Base-by-base conservation (phyloP, 2,113 vertebrate genomes). In the Ictalurus punctatus region DNA sequence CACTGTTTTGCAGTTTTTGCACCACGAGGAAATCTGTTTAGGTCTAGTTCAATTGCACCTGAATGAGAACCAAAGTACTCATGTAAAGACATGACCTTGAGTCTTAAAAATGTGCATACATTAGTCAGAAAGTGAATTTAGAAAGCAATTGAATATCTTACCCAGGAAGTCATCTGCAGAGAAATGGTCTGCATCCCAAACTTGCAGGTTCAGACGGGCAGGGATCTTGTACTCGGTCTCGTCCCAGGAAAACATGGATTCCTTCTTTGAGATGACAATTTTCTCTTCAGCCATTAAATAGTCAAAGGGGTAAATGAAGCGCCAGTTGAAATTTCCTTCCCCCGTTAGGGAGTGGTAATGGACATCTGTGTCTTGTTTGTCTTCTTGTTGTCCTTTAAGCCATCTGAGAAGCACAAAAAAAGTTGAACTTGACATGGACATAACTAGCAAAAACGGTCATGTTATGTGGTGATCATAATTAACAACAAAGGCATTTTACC, bases 221-320 rank as follows among this genome's bases (percentile, higher is more conserved):
- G 98, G 98, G 91, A 99, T 99, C 94, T 99, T 99, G 93, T 99
- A 99, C 87, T 99, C 98, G 0, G 98, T 99, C 93, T 99, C 98
- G 0, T 99, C 98, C 98, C 98, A 99, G 90, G 98, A 99, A 94
- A 99, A 99, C 98, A 99, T 98, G 88, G 98, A 99, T 93, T 99
- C 98, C 87, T 99, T 99, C 95, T 98, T 99, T 58, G 98, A 99
- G 94, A 99, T 99, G 91, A 99, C 97, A 0, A 99, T 99, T 95
- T 95, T 99, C 91, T 99, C 98, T 93, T 99, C 98, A 0, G 98
- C 98, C 83, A 98, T 95, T 92, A 99, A 96, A 93, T 99, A 99
- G 93, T 99, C 98, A 0, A 99, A 99, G 86, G 98, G 98, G 93
- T 95, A 99, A 91, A 99, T 93, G 83, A 98, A 99, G 88, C 98